Conservation (phyloP, 2,888 invertebrate genomes). For the Agriopis leucophaearia region DNA sequence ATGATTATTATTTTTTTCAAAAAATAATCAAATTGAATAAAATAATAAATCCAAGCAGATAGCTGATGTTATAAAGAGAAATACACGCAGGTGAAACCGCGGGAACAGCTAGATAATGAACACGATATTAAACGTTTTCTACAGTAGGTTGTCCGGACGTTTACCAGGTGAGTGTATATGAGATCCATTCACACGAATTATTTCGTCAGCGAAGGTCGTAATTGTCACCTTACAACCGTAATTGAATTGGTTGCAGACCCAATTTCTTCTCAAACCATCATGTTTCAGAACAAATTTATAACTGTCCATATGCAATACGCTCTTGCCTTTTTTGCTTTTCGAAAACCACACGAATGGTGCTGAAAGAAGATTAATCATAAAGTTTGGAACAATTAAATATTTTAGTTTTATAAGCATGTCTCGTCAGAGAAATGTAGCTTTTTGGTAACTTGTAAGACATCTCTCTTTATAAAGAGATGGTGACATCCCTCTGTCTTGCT, state of each 20-base stretch:
- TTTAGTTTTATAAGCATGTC: too few species aligned
- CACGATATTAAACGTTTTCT: background rate
- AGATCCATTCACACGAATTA: conserved; percentile 38
- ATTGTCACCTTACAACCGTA: conserved; percentile 29
- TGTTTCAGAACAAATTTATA: conserved; percentile 11
- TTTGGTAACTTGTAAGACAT: too few species aligned
- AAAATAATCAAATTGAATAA: too few species aligned
- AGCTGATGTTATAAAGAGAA: too few species aligned
- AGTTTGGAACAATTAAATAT: background rate
- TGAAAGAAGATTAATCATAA: conserved; percentile 4
- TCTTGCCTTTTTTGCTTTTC: conserved; percentile 8
- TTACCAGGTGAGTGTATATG: conserved; percentile 33
- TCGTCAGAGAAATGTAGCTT: too few species aligned
- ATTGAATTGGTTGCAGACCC: conserved; percentile 10
- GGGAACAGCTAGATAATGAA: too few species aligned
- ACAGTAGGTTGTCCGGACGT: background rate
- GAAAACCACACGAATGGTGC: background rate
- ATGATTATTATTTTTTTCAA: too few species aligned
- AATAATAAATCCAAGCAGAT: too few species aligned
- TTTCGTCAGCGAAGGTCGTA: conserved; percentile 25
- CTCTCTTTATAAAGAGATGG: too few species aligned
- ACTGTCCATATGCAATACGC: conserved; percentile 2
- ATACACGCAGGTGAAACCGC: too few species aligned
- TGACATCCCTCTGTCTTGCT: too few species aligned
- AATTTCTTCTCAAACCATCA: conserved; percentile 8